Evolutionary conservation across 2,888 invertebrate species (phyloP), one percentile per base, ranked within the genome.

Genomic region (Cryptus armator): DNA sequence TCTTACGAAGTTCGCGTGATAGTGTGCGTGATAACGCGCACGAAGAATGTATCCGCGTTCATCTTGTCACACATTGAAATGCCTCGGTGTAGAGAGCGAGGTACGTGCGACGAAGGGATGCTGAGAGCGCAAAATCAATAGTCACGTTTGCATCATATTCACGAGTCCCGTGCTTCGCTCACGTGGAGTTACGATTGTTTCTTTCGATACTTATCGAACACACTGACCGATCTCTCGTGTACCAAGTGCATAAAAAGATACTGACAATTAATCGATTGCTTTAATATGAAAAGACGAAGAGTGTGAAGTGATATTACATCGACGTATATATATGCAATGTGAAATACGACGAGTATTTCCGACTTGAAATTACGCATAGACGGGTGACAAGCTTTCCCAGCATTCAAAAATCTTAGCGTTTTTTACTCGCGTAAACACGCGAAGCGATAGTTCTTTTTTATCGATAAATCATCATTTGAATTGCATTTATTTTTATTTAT

Each of bases 51-150:
- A 48, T 51, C 44, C 19, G 78, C 74, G 68, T 71, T 68, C 29
- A 56, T 48, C 46, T 43, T 19, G 64, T 72, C 44, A 10, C 74
- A 56, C 59, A 19, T 12, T 44, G 72, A 29, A n/a, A 14, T 48
- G 14, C 32, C 32, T 70, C 19, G 12, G 14, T 32, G 71, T 67
- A 67, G 67, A n/a, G 72, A 16, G 51, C 29, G 9, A 19, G 67
- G 51, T 48, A 59, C 62, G 67, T 53, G 59, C 37, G 51, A 82
- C 79, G 70, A 66, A 86, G 89, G 90, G 92, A 92, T 91, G 92
- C 90, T 91, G 91, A 81, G 77, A 79, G 80, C 88, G 87, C 88
- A 91, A 92, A 92, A 92, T 92, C 91, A 92, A 92, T 92, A 92
- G 88, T 87, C 87, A 90, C 88, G 88, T 90, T 90, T 89, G 86